Evolutionary conservation across 2,888 invertebrate genomes (phyloP).

Genomic region (Morpho deidamia): DNA sequence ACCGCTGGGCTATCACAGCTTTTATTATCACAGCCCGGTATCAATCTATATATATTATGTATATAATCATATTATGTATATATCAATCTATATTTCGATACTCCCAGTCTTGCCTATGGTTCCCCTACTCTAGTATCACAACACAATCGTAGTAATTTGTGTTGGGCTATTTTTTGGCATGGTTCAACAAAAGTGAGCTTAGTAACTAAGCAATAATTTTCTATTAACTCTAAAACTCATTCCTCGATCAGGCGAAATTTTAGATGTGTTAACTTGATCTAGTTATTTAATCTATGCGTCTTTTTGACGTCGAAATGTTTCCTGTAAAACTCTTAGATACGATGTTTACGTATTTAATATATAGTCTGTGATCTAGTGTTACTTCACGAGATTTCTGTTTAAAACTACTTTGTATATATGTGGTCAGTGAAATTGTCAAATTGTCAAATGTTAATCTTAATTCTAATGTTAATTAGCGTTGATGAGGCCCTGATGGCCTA

Average conservation of each 20-base stretch:
- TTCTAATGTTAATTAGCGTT: not conserved
- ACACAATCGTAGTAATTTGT: no score
- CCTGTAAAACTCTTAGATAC: conserved; percentile 52
- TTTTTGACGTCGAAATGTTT: conserved; percentile 53
- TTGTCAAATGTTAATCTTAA: not conserved
- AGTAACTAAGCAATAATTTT: not conserved
- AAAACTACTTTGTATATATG: conserved; percentile 43
- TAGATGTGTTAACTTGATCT: conserved; percentile 8
- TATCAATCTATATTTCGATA: no score
- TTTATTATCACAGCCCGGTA: no score
- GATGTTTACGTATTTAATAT: conserved; percentile 65
- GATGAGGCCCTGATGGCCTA: conserved; percentile 6
- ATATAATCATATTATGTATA: no score
- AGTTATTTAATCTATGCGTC: conserved; percentile 43
- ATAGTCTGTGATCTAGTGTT: conserved; percentile 77
- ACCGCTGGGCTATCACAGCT: no score
- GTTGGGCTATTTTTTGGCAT: not conserved
- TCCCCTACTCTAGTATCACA: no score
- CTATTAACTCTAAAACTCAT: not conserved
- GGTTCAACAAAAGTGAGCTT: not conserved
- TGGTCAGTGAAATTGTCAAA: conserved; percentile 16
- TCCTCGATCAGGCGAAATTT: conserved; percentile 11
- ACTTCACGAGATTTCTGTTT: conserved; percentile 72
- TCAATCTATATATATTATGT: no score
- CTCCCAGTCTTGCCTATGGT: no score